These are phyloP conservation scores for Australoheros scitulus DNA, from an alignment of 2,113 vertebrate species.

Conservation along the genomic window DNA sequence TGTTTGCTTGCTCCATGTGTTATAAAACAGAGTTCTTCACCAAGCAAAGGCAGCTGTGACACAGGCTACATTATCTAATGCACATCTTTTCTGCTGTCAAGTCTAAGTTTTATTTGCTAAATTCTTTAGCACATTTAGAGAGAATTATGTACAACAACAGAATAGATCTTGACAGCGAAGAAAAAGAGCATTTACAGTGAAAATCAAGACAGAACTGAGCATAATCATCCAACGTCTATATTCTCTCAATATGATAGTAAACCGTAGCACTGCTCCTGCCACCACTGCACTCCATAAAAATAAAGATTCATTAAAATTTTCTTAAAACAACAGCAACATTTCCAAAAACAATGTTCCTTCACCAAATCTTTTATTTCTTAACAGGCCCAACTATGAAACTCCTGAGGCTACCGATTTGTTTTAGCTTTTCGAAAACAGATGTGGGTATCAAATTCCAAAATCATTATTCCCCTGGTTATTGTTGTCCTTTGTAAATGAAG, in stretches of 20 bases:
- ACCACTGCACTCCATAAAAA: not conserved
- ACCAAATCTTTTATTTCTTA: not conserved
- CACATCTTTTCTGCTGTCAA: not conserved
- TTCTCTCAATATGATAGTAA: not conserved
- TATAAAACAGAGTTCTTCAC: accelerated
- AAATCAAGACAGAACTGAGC: not conserved
- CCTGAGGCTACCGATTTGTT: not conserved
- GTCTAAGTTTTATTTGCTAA: too few species aligned
- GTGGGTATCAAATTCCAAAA: not conserved
- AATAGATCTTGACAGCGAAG: not conserved
- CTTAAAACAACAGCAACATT: not conserved
- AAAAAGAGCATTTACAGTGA: not conserved
- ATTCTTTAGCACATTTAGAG: not conserved
- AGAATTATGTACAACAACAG: not conserved
- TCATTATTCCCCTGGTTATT: not conserved
- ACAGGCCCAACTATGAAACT: not conserved
- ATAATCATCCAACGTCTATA: not conserved
- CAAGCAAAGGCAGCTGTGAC: not conserved
- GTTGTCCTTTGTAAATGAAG: not conserved
- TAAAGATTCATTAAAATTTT: not conserved
- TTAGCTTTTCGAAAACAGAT: not conserved
- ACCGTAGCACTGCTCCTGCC: not conserved
- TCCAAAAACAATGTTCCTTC: not conserved
- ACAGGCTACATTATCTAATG: not conserved
- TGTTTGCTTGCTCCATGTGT: not conserved